These are phyloP conservation scores for Drosophila kanekoi DNA, from an alignment of 2,888 invertebrate species.

Conservation along the genomic window DNA sequence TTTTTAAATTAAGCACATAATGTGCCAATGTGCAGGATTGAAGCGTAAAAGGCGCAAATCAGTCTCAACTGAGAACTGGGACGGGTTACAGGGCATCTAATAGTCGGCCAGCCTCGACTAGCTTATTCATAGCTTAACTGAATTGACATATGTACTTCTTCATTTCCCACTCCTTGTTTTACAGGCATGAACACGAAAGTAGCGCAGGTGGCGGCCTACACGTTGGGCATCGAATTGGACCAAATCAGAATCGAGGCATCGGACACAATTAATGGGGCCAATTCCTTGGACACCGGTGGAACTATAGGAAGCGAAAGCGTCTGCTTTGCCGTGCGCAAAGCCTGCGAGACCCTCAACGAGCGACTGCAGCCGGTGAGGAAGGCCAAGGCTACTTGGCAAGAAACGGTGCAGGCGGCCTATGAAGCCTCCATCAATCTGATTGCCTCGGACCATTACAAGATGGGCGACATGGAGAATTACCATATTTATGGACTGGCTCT, in stretches of 20 bases:
- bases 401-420: slow-evolving; percentile 71
- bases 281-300: slow-evolving; percentile 89
- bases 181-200: slow-evolving; percentile 87
- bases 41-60: too few species aligned
- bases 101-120: background rate
- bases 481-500: slow-evolving; percentile 88
- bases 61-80: too few species aligned
- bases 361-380: slow-evolving; percentile 88
- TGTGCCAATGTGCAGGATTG: too few species aligned
- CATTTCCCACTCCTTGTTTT: too few species aligned
- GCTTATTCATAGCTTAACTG: too few species aligned
- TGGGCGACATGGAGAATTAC: slow-evolving; percentile 87
- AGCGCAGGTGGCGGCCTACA: slow-evolving; percentile 91
- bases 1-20: too few species aligned
- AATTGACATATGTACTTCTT: too few species aligned
- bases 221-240: slow-evolving; percentile 89
- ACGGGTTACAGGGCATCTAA: background rate
- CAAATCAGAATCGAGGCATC: slow-evolving; percentile 87
- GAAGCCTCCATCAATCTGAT: slow-evolving; percentile 86
- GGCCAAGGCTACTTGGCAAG: slow-evolving; percentile 86
- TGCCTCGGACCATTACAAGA: slow-evolving; percentile 87
- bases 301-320: slow-evolving; percentile 90
- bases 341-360: slow-evolving; percentile 88
- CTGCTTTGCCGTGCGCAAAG: slow-evolving; percentile 87
- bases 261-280: slow-evolving; percentile 88